These are phyloP conservation scores for Sarotherodon lohbergeri DNA, from an alignment of 2,113 vertebrate species.

Conservation along the genomic window DNA sequence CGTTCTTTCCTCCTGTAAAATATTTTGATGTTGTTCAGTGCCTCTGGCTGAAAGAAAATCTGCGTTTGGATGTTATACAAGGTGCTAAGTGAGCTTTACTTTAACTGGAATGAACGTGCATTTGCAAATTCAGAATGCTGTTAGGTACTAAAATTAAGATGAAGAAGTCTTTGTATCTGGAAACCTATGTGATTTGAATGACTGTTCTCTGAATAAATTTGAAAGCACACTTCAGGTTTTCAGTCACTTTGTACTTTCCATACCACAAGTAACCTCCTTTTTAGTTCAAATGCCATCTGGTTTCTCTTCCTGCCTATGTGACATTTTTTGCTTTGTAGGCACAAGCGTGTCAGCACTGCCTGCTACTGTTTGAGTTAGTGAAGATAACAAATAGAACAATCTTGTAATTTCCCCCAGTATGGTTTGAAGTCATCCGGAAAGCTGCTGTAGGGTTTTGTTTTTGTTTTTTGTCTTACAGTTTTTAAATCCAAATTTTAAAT, in stretches of 20 bases:
- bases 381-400: too few relatives aligned
- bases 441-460: not conserved
- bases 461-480: not conserved
- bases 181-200: rapidly evolving
- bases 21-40: not conserved
- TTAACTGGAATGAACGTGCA: not conserved
- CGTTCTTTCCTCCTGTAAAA: not conserved
- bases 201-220: not conserved
- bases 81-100: not conserved
- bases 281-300: not conserved
- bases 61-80: not conserved
- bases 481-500: not conserved
- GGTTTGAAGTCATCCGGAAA: not conserved
- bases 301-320: constrained; percentile 21
- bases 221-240: not conserved
- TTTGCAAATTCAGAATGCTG: not conserved
- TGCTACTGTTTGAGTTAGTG: not conserved
- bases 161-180: not conserved
- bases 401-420: not conserved
- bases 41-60: not conserved
- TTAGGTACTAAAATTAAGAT: not conserved
- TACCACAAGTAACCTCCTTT: not conserved
- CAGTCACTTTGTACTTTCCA: not conserved
- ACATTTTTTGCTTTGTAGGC: not conserved
- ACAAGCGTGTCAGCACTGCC: not conserved